Evolutionary conservation across 2,113 vertebrate species (phyloP).

Genomic region (Protobothrops mucrosquamatus): DNA sequence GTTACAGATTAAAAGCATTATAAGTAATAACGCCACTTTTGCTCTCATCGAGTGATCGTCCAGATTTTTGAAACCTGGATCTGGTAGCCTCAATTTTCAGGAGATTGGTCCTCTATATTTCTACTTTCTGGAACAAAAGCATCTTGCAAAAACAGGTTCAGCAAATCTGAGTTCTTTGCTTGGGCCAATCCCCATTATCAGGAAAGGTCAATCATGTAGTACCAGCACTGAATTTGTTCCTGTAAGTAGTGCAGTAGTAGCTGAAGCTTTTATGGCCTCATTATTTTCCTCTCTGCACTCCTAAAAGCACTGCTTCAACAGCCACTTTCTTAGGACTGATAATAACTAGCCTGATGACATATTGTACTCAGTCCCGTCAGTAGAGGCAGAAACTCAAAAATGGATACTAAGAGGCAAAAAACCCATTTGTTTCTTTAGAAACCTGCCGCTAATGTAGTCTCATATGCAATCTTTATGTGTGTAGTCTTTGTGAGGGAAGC

Average conservation of each 20-base stretch:
- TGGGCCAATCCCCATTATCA: not conserved
- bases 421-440: slow-evolving; percentile 15
- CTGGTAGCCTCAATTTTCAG: not conserved
- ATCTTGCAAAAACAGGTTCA: not conserved
- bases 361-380: not conserved
- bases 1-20: not conserved
- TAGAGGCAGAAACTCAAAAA: not conserved
- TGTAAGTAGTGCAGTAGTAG: not conserved
- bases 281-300: slow-evolving; percentile 3
- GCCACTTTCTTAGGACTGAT: not conserved
- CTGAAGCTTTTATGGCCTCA: not conserved
- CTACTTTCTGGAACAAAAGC: not conserved
- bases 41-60: not conserved
- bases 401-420: not conserved
- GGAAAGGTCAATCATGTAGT: not conserved
- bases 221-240: not conserved
- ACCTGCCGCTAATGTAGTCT: not conserved
- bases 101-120: not conserved
- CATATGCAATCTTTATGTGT: not conserved
- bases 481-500: not conserved
- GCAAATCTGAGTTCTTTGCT: not conserved
- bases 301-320: not conserved
- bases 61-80: not conserved
- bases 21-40: not conserved
- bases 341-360: not conserved